Evolutionary conservation across 2,888 invertebrate species (phyloP).

Genomic region (Andricus quercusramuli): DNA sequence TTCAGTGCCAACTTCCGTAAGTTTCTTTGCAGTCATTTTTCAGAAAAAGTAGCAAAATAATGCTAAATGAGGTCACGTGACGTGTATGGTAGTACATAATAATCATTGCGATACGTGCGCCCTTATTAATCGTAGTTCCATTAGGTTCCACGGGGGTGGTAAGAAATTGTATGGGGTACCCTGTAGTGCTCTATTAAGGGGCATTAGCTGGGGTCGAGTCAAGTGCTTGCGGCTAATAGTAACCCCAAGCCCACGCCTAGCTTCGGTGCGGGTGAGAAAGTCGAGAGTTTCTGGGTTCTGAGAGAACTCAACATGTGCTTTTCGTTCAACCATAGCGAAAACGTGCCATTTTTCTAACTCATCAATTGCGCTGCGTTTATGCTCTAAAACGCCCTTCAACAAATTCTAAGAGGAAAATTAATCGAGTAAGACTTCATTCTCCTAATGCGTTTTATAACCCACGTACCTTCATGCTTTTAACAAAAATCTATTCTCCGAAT

Average conservation of each 20-base stretch:
- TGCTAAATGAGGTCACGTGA: constrained; percentile 60
- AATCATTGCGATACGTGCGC: constrained; percentile 56
- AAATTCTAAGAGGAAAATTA: constrained; percentile 9
- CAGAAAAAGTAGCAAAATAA: no score
- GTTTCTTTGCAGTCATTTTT: constrained; percentile 50
- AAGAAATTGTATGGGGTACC: constrained; percentile 56
- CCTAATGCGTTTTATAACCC: background rate
- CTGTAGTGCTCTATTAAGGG: constrained; percentile 68
- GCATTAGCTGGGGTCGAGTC: constrained; percentile 73
- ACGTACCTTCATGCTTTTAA: background rate
- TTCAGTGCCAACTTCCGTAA: constrained; percentile 54
- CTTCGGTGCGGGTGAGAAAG: constrained; percentile 68
- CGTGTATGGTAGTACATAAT: constrained; percentile 49
- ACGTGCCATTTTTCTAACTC: constrained; percentile 33
- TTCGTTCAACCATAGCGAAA: constrained; percentile 17
- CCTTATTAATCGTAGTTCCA: constrained; percentile 70
- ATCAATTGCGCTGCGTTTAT: background rate
- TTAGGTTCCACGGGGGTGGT: constrained; percentile 56
- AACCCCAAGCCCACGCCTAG: constrained; percentile 45
- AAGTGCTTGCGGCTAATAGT: constrained; percentile 75
- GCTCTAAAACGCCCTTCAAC: background rate
- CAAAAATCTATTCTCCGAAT: background rate
- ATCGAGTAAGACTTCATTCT: background rate
- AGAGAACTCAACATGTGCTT: constrained; percentile 73
- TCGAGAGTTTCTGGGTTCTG: constrained; percentile 68